Percentiles rank a stretch among this genome's conserved stretches.
phyloP scores from a whole-genome alignment of 1,140 invertebrate genomes.

The Meloidogyne floridensis region DNA sequence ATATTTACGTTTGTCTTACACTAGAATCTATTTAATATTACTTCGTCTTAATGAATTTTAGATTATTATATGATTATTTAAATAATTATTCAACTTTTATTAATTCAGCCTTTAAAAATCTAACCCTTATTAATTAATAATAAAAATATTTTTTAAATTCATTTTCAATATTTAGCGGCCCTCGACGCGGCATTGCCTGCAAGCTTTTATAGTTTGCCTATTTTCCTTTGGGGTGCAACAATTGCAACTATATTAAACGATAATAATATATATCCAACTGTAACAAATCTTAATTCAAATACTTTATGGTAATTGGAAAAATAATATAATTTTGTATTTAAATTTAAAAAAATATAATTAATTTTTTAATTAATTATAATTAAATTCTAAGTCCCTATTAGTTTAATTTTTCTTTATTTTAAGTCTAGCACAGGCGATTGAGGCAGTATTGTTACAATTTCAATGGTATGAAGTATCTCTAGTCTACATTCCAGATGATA shows the following conservation, averaged over 20 bases:
- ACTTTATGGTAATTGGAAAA: background rate
- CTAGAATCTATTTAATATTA: too few species aligned
- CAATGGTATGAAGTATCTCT: conserved; percentile 44
- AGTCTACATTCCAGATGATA: conserved; percentile 33
- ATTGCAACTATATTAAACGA: conserved; percentile 33
- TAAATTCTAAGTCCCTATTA: too few species aligned
- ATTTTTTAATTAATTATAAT: background rate
- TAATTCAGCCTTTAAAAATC: too few species aligned
- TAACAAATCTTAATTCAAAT: conserved; percentile 41
- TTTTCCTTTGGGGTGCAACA: conserved; percentile 47
- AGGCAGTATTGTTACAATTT: conserved; percentile 29
- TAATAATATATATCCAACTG: conserved; percentile 39
- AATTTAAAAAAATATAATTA: conserved; percentile 1
- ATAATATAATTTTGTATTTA: background rate
- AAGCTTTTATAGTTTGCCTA: conserved; percentile 44
- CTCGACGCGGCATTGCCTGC: conserved; percentile 18
- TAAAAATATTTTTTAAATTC: conserved; percentile 3
- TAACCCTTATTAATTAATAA: background rate
- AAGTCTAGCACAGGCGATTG: conserved; percentile 40
- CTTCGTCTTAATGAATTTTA: too few species aligned
- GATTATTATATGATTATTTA: too few species aligned
- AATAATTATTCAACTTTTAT: too few species aligned
- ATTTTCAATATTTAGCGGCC: conserved; percentile 23
- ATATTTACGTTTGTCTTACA: too few species aligned
- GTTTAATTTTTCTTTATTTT: conserved; percentile 3